These are phyloP conservation scores for Andrena minutula DNA, from an alignment of 2,888 invertebrate species.

Conservation along the genomic window DNA sequence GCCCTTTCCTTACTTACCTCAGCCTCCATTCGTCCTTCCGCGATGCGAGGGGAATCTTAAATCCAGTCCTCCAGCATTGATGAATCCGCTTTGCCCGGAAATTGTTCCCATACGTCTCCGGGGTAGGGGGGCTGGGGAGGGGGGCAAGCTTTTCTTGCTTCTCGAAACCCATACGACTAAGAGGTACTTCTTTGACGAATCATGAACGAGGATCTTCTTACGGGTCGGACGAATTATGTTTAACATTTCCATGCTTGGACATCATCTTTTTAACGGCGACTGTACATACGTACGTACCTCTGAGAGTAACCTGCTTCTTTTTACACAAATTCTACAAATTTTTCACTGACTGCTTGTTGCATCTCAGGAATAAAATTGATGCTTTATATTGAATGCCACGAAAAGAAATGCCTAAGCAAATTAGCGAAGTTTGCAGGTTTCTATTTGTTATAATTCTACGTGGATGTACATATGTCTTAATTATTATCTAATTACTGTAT, in stretches of 20 bases:
- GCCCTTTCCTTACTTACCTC: slow-evolving; percentile 61
- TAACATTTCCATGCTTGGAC: slow-evolving; percentile 38
- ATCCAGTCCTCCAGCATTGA: slow-evolving; percentile 79
- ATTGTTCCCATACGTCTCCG: slow-evolving; percentile 80
- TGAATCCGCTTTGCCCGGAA: slow-evolving; percentile 80
- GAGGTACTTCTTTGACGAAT: slow-evolving; percentile 61
- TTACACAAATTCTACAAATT: background rate
- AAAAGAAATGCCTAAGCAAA: too few species aligned
- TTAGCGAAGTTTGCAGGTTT: too few species aligned
- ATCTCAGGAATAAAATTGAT: background rate
- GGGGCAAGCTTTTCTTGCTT: slow-evolving; percentile 65
- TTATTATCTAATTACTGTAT: too few species aligned
- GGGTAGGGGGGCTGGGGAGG: slow-evolving; percentile 49
- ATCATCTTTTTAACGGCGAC: background rate
- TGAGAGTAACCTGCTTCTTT: background rate
- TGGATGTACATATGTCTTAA: too few species aligned
- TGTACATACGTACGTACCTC: too few species aligned
- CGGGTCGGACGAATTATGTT: slow-evolving; percentile 58
- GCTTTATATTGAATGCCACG: too few species aligned
- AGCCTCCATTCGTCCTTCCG: slow-evolving; percentile 52
- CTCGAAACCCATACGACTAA: slow-evolving; percentile 56
- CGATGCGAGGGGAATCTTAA: slow-evolving; percentile 76
- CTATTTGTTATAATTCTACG: too few species aligned
- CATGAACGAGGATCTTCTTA: slow-evolving; percentile 47
- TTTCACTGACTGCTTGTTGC: background rate